phyloP scores from a whole-genome alignment of 1,140 invertebrate genomes.

The fruit fly (Drosophila melanogaster) region Release_6_plus_ISO1_MT NT_037436.4:11158501-11159000 shows the following conservation, averaged over 20 bases:
- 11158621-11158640: conserved; percentile 93
- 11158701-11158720: conserved; percentile 95
- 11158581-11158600: no score
- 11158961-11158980: conserved; percentile 95
- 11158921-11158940: conserved; percentile 95
- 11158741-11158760: conserved; percentile 95
- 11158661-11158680: conserved; percentile 95
- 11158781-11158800: conserved; percentile 92
- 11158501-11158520: conserved; percentile 95
- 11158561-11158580: conserved; percentile 91
- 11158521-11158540: conserved; percentile 95
- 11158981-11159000: conserved; percentile 90
- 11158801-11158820: conserved; percentile 94
- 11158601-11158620: neutral
- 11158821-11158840: conserved; percentile 88
- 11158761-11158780: conserved; percentile 95
- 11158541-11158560: conserved; percentile 96
- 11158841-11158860: neutral
- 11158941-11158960: conserved; percentile 95
- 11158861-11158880: neutral
- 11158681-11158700: conserved; percentile 97
- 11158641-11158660: conserved; percentile 96
- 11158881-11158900: no score
- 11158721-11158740: conserved; percentile 94
- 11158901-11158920: conserved; percentile 86